These are phyloP conservation scores for Blastomussa wellsi DNA, from an alignment of 92 coral and sea anemone genomes.

Conservation along the genomic window DNA sequence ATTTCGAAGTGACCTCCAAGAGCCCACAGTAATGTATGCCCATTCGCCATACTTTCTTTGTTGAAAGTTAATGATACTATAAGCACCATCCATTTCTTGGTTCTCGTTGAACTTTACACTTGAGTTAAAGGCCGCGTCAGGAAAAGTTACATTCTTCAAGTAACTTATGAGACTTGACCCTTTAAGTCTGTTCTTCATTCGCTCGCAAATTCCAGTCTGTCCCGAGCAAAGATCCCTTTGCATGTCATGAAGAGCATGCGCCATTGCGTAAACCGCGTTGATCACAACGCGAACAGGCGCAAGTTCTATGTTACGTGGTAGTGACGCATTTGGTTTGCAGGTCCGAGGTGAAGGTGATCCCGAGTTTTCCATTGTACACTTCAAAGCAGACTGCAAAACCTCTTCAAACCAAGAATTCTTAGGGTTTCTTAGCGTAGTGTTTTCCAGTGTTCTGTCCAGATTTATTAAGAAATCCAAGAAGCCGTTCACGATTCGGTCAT, in stretches of 20 bases:
- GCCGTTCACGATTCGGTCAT: conserved; percentile 66
- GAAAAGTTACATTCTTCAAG: conserved; percentile 79
- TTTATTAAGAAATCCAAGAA: conserved; percentile 63
- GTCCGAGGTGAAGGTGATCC: neutral
- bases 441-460: conserved; percentile 11
- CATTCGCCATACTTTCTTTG: conserved; percentile 38
- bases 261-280: conserved; percentile 94
- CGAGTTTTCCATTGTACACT: conserved; percentile 50
- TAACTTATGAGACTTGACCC: conserved; percentile 50
- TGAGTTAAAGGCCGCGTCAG: conserved; percentile 65
- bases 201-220: conserved; percentile 67
- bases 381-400: conserved; percentile 63
- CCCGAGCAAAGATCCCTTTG: conserved; percentile 62
- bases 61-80: conserved; percentile 80
- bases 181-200: conserved; percentile 52
- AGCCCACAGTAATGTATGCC: conserved; percentile 70
- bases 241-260: conserved; percentile 87
- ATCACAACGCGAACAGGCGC: conserved; percentile 93
- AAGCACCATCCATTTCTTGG: conserved; percentile 84
- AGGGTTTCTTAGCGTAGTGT: conserved; percentile 19
- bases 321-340: conserved; percentile 28
- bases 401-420: conserved; percentile 72
- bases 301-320: conserved; percentile 66
- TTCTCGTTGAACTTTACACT: conserved; percentile 70
- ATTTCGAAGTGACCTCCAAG: conserved; percentile 61